Base-by-base conservation (phyloP, 2,113 vertebrate species). In the Gulo gulo region DNA sequence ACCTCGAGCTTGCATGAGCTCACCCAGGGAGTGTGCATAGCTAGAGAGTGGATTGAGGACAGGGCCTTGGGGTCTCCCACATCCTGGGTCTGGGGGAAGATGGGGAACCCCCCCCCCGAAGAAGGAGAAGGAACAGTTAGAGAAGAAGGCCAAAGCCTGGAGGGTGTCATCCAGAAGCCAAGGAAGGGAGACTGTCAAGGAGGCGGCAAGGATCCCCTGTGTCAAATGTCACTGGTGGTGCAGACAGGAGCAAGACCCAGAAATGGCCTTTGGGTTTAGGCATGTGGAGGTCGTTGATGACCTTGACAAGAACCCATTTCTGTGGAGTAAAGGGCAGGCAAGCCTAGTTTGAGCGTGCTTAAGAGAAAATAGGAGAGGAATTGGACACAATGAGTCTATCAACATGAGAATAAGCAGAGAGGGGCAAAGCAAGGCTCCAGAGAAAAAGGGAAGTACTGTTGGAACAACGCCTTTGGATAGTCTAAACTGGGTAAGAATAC, bases 401-500 rank as follows among this genome's bases (percentile, higher is more conserved):
- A 21, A 39, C 31, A 39, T 6, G 45, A 65, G 4, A 76, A 47
- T 76, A 29, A 45, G 73, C 42, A 42, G 39, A 67, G 23, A 55
- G 8, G 11, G 34, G 15, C 42, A 76, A 23, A n/a, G 7, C 24
- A 39, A 23, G 3, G 0, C 13, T 11, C 0, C 1, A 9, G 65
- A 78, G 76, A 45, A 55, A 26, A 59, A 11, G 29, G 52, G 26
- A 1, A 69, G 18, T 1, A 13, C 23, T 42, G 10, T 8, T 55
- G 42, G 26, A 81, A n/a, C 20, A 21, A 20, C 29, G 26, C 29
- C 9, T 39, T 24, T 39, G 74, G 3, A 11, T 10, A 36, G 45
- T 23, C 12, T 0, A 11, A 47, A 45, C 0, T 0, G 45, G 42
- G 34, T 52, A 45, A 65, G n/a, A 36, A 73, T 11, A 13, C 4